These are phyloP conservation scores for Protobothrops mucrosquamatus DNA, from an alignment of 2,113 vertebrate species.

Conservation along the genomic window DNA sequence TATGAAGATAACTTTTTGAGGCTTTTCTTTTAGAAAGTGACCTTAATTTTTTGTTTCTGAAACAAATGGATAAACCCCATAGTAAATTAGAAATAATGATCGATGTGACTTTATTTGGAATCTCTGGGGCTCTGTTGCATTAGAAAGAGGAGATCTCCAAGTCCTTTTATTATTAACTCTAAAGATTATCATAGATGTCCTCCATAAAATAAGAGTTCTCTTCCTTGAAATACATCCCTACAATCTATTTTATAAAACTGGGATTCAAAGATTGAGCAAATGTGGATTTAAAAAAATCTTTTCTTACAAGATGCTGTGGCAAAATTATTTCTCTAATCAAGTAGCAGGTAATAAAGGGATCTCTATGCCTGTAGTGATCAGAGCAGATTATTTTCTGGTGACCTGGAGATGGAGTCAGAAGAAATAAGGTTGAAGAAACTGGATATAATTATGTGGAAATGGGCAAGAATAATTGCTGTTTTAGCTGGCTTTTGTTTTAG, in stretches of 20 bases:
- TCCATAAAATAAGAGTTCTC: not conserved
- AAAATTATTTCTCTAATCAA: not conserved
- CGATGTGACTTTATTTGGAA: not conserved
- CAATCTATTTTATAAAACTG: not conserved
- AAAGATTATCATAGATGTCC: not conserved
- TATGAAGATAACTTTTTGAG: not conserved
- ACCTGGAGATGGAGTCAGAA: not conserved
- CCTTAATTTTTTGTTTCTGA: not conserved
- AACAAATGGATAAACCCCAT: not conserved
- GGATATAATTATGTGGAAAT: not conserved
- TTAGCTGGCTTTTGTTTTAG: not conserved
- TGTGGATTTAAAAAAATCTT: not conserved
- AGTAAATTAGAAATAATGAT: not conserved
- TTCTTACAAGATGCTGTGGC: not conserved
- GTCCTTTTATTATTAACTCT: not conserved
- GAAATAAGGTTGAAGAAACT: not conserved
- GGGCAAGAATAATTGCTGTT: not conserved
- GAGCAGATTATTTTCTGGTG: not conserved
- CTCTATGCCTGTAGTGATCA: not conserved
- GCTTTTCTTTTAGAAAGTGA: not conserved
- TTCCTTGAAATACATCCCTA: not conserved
- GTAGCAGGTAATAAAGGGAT: not conserved
- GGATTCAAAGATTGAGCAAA: not conserved
- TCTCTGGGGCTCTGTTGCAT: not conserved
- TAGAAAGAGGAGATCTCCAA: not conserved